Base-by-base conservation (phyloP, 37 sponge, comb jelly and placozoan species). In the Crambe crambe region DNA sequence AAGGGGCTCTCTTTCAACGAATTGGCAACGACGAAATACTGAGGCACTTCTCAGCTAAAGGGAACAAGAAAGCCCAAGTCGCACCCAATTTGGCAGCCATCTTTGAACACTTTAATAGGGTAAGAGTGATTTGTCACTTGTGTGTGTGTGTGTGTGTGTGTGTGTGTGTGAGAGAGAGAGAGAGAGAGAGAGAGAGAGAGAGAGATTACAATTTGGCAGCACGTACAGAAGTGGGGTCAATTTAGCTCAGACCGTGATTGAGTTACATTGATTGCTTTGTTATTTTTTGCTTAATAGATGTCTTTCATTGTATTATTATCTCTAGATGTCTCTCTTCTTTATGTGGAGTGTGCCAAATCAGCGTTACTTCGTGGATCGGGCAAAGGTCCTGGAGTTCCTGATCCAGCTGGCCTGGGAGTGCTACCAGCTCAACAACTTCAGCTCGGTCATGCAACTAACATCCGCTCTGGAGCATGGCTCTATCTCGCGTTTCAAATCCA, bases 101-200 rank as follows among this genome's bases (percentile, higher is more conserved):
- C 9, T 73, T 87, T 27, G 76, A 87, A 3, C 80, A 87, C 58
- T 87, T 87, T 76, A 87, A 87, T 77, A 67, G 80, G 58, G 87
- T 87, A 47, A 76, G 81, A 10, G 2, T 20, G 1, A 17, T 68
- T n/a, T n/a, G n/a, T n/a, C n/a, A n/a, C n/a, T n/a, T n/a, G n/a
- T n/a, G n/a, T n/a, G 27, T 15, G 21, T 25, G 64, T n/a, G 64
- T 62, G 64, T 25, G 64, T 81, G 73, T 72, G 70, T 70, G 68
- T 69, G 70, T 59, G 78, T 81, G 74, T 72, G 61, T 72, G 37
- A 73, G 72, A 73, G 59, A 73, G 72, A n/a, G n/a, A n/a, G n/a
- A n/a, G n/a, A n/a, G n/a, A n/a, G n/a, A n/a, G n/a, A n/a, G n/a
- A n/a, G n/a, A n/a, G n/a, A n/a, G n/a, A n/a, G n/a, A n/a, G n/a